A percentile compares a stretch with the other conserved stretches of the same genome.
phyloP scores from a whole-genome alignment of 2,888 invertebrate species.

The Spodoptera littoralis region DNA sequence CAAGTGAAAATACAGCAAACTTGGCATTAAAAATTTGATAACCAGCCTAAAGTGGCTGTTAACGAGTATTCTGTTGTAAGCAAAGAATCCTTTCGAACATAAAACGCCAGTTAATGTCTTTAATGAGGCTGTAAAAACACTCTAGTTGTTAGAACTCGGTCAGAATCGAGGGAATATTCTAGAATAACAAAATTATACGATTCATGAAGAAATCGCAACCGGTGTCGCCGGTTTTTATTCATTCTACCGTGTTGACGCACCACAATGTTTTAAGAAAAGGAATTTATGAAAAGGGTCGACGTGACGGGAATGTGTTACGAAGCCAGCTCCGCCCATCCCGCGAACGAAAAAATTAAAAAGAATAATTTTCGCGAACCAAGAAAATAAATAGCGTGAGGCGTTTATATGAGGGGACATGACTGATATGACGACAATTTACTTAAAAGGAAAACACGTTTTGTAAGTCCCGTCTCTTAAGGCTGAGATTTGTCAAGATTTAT shows the following conservation, averaged over 20 bases:
- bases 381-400: slow-evolving; percentile 56
- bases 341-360: slow-evolving; percentile 67
- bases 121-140: slow-evolving; percentile 57
- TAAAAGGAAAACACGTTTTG: slow-evolving; percentile 59
- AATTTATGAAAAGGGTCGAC: slow-evolving; percentile 77
- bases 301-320: slow-evolving; percentile 73
- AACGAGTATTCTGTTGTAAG: slow-evolving; percentile 49
- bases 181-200: slow-evolving; percentile 46
- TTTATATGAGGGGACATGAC: slow-evolving; percentile 61
- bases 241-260: slow-evolving; percentile 69
- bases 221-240: slow-evolving; percentile 45
- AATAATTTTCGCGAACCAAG: slow-evolving; percentile 60
- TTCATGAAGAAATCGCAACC: slow-evolving; percentile 40
- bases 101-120: slow-evolving; percentile 50
- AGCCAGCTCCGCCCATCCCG: slow-evolving; percentile 48
- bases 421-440: slow-evolving; percentile 61
- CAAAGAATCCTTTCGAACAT: slow-evolving; percentile 51
- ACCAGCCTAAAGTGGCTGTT: slow-evolving; percentile 47
- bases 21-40: slow-evolving; percentile 49
- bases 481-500: slow-evolving; percentile 58
- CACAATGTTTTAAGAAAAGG: slow-evolving; percentile 72
- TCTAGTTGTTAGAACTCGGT: slow-evolving; percentile 41
- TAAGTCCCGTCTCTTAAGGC: slow-evolving; percentile 53
- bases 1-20: slow-evolving; percentile 37
- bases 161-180: slow-evolving; percentile 25